A percentile compares a stretch with the other conserved stretches of the same genome.
Conservation (phyloP, 2,797 vertebrate genomes). For the Lepus townsendii region DNA sequence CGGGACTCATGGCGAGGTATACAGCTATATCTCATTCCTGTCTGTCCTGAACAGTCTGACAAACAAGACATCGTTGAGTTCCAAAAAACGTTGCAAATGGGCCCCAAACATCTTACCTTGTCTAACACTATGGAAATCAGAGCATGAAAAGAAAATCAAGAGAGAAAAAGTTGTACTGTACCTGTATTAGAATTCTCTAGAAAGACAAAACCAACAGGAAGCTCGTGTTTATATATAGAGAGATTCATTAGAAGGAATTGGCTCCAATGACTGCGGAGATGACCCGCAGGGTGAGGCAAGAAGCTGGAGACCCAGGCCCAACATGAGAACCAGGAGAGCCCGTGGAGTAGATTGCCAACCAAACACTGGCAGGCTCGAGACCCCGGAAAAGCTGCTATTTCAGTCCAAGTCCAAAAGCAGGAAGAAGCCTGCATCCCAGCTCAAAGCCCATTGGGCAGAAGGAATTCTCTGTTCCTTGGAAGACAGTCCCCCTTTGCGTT, state of each 20-base stretch:
- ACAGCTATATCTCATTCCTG: rapidly evolving
- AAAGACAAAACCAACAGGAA: background rate
- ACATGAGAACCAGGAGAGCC: background rate
- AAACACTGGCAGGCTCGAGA: background rate
- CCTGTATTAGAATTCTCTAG: background rate
- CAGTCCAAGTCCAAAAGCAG: background rate
- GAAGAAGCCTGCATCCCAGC: background rate
- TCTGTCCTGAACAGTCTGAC: background rate
- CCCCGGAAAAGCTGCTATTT: background rate
- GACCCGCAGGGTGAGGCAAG: background rate
- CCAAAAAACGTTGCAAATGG: background rate
- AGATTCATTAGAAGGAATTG: background rate
- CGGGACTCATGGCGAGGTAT: background rate
- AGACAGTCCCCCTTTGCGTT: background rate
- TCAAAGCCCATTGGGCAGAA: background rate
- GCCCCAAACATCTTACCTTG: background rate
- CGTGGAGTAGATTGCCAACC: too few relatives aligned
- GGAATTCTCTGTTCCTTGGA: background rate
- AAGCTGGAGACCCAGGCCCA: background rate
- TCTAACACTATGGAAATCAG: background rate
- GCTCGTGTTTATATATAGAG: background rate
- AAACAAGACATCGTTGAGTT: background rate
- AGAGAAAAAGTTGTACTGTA: background rate
- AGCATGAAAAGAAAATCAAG: background rate
- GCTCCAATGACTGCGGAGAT: too few relatives aligned